These are phyloP conservation scores for Microctonus brassicae DNA, from an alignment of 2,888 invertebrate species.

Conservation along the genomic window DNA sequence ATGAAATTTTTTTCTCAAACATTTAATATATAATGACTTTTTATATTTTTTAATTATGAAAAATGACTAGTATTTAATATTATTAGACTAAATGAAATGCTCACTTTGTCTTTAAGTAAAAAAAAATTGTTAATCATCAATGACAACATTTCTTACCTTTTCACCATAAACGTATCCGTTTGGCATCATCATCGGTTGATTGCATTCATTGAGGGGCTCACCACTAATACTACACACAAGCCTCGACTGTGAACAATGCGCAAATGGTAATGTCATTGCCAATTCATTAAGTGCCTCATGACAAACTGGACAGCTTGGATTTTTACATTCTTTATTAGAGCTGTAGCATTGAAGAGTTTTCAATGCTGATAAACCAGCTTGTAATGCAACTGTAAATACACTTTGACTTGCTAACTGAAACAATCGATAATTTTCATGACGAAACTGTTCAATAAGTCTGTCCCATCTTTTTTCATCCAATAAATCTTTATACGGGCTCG, in stretches of 20 bases:
- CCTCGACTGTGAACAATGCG: slow-evolving; percentile 96
- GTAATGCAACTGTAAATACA: slow-evolving; percentile 91
- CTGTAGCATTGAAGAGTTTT: slow-evolving; percentile 84
- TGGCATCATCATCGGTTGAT: slow-evolving; percentile 98
- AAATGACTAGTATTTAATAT: too few species aligned
- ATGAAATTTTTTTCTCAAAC: too few species aligned
- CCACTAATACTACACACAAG: slow-evolving; percentile 93
- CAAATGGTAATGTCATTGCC: slow-evolving; percentile 89
- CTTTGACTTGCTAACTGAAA: slow-evolving; percentile 94
- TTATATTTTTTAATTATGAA: too few species aligned
- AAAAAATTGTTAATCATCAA: neutral
- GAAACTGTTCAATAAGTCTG: slow-evolving; percentile 88
- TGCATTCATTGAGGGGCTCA: slow-evolving; percentile 94
- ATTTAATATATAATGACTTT: too few species aligned
- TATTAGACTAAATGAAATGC: too few species aligned
- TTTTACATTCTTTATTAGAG: slow-evolving; percentile 75
- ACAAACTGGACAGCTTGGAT: slow-evolving; percentile 94
- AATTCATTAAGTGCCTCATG: slow-evolving; percentile 88
- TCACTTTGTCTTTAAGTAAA: too few species aligned
- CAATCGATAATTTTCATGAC: slow-evolving; percentile 92
- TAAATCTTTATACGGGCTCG: slow-evolving; percentile 78
- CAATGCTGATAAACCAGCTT: slow-evolving; percentile 93
- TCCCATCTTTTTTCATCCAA: slow-evolving; percentile 82
- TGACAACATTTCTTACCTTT: slow-evolving; percentile 73
- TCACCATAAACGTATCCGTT: slow-evolving; percentile 98